phyloP scores from a whole-genome alignment of 2,113 vertebrate species.

The Crotophaga sulcirostris region DNA sequence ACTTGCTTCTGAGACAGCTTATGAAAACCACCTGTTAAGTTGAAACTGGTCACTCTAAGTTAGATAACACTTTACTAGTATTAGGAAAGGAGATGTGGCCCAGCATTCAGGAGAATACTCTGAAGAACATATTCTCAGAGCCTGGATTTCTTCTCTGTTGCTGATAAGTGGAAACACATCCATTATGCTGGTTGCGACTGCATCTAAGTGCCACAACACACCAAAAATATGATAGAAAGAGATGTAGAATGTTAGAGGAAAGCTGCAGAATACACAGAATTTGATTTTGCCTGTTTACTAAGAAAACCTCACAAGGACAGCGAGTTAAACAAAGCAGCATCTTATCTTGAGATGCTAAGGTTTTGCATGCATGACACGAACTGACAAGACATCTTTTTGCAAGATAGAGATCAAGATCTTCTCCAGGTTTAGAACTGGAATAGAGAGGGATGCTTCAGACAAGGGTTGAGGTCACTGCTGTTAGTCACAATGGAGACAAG shows the following conservation, averaged over 20 bases:
- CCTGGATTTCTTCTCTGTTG: not conserved
- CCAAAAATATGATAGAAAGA: not conserved
- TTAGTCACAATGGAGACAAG: conserved; percentile 25
- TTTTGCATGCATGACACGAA: conserved; percentile 27
- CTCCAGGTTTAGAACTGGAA: conserved; percentile 20
- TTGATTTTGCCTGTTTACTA: conserved; percentile 24
- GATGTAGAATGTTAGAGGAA: not conserved
- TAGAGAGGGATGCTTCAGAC: not conserved
- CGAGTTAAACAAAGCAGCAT: not conserved
- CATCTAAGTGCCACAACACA: not conserved
- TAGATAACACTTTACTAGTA: not conserved
- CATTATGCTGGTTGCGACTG: not conserved
- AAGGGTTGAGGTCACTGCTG: conserved; percentile 17
- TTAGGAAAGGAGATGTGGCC: not conserved
- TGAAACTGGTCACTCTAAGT: not conserved
- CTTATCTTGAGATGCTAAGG: not conserved
- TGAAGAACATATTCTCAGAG: not conserved
- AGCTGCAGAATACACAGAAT: not conserved
- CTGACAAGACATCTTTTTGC: not conserved
- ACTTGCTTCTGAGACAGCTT: not conserved
- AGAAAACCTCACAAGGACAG: conserved; percentile 3
- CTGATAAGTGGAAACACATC: not conserved
- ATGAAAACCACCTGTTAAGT: not conserved
- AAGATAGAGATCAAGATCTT: not conserved
- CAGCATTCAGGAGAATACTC: not conserved